Evolutionary conservation across 2,888 invertebrate species (phyloP).

Genomic region (Drosophila demipolita): DNA sequence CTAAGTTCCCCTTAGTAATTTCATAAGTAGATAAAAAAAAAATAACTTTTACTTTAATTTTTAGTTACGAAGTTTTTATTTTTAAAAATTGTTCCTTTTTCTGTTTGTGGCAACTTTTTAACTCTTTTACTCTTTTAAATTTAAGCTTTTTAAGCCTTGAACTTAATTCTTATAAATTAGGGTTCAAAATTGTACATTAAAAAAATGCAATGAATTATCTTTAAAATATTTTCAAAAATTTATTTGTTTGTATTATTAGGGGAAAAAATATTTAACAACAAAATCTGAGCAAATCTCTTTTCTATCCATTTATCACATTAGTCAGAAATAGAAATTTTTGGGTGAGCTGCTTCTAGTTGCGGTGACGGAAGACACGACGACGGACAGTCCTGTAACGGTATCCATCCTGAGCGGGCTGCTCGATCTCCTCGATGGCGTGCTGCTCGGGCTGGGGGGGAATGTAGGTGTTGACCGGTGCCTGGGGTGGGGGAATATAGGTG

Average conservation of each 20-base stretch:
- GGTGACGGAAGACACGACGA: constrained; percentile 76
- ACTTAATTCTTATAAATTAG: too few relatives aligned
- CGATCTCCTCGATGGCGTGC: constrained; percentile 57
- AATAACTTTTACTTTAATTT: not conserved
- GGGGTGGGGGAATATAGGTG: constrained; percentile 58
- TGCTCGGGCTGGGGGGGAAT: constrained; percentile 64
- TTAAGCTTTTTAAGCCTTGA: too few relatives aligned
- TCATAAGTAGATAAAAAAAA: not conserved
- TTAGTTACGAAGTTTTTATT: not conserved
- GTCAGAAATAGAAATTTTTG: constrained; percentile 54
- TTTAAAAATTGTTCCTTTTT: not conserved
- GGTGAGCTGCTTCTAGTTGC: constrained; percentile 45
- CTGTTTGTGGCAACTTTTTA: not conserved
- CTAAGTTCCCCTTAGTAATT: not conserved
- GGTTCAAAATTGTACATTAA: not conserved
- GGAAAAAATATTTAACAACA: constrained; percentile 43
- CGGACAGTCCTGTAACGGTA: constrained; percentile 76
- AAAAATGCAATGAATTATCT: not conserved
- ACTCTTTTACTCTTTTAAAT: too few relatives aligned
- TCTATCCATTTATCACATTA: constrained; percentile 51
- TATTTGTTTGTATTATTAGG: not conserved
- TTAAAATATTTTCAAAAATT: not conserved
- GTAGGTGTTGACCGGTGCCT: constrained; percentile 60
- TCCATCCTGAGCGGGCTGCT: constrained; percentile 74
- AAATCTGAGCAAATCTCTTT: not conserved